Evolutionary conservation across 2,113 vertebrate species (phyloP).

Genomic region (Chamaetylas fuelleborni): DNA sequence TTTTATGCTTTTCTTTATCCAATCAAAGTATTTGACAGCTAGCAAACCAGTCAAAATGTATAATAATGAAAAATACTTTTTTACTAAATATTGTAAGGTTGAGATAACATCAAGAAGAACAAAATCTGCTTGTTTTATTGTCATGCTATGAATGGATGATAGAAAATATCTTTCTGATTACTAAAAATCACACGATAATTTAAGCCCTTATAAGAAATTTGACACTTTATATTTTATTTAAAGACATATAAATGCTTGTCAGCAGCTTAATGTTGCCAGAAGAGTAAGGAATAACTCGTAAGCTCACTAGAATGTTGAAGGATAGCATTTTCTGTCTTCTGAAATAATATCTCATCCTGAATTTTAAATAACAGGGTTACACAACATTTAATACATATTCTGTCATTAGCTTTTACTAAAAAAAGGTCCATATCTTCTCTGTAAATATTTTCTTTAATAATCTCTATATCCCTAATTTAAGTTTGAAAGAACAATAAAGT

Average conservation of each 20-base stretch:
- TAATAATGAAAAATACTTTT: neutral
- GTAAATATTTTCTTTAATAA: neutral
- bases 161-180: neutral
- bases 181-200: neutral
- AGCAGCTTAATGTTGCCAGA: neutral
- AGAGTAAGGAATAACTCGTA: neutral
- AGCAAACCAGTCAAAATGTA: neutral
- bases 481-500: conserved; percentile 6
- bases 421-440: neutral
- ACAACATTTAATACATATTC: neutral
- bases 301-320: neutral
- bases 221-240: neutral
- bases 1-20: neutral
- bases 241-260: neutral
- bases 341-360: neutral
- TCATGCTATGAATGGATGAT: neutral
- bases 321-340: conserved; percentile 4
- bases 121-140: neutral
- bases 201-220: neutral
- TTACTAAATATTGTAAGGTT: neutral
- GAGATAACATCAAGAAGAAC: neutral
- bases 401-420: neutral
- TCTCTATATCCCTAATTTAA: neutral
- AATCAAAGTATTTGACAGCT: neutral
- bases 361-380: neutral